Percentiles rank a stretch among this genome's conserved stretches.
phyloP scores from a whole-genome alignment of 2,113 vertebrate species.

The Trogon surrucura region DNA sequence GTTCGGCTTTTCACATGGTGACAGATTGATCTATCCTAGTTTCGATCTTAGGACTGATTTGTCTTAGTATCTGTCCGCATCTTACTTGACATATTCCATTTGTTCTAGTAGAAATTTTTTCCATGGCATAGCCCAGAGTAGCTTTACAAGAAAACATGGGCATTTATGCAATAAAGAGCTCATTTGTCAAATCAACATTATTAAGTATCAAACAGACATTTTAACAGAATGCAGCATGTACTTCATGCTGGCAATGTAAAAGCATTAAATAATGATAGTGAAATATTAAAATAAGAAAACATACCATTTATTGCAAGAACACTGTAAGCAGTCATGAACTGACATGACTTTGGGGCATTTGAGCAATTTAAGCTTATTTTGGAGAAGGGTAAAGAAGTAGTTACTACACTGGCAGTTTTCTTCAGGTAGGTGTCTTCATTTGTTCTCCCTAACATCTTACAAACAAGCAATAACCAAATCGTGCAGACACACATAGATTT shows the following conservation, averaged over 20 bases:
- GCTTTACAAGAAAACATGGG: background rate
- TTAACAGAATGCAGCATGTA: background rate
- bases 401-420: background rate
- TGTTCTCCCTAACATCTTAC: background rate
- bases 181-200: background rate
- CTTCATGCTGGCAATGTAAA: background rate
- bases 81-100: background rate
- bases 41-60: background rate
- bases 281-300: background rate
- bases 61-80: background rate
- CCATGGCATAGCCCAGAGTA: background rate
- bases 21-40: background rate
- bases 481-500: background rate
- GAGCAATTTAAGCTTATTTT: background rate
- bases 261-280: background rate
- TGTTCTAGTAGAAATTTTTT: background rate
- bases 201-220: background rate
- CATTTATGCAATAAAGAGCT: background rate
- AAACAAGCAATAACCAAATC: background rate
- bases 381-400: background rate
- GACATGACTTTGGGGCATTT: background rate
- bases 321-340: background rate
- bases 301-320: background rate
- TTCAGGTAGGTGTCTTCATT: background rate
- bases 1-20: background rate